Percentiles rank a stretch among this genome's conserved stretches.
Evolutionary conservation across 2,113 vertebrate genomes (phyloP).

Genomic region (Pseudopipra pipra): DNA sequence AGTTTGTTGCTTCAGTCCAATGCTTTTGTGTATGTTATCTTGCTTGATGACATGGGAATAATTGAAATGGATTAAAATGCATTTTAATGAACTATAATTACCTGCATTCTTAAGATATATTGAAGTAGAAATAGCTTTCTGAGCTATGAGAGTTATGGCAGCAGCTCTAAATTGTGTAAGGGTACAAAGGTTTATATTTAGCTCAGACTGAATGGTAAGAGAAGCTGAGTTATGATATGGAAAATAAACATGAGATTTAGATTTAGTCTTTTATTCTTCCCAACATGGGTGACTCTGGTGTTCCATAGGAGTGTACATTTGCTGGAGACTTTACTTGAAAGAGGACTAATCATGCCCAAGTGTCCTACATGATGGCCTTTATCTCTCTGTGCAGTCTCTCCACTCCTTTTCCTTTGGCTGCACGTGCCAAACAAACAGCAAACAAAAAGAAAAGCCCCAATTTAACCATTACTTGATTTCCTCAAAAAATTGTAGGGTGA

Average conservation of each 20-base stretch:
- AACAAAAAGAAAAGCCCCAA: not conserved
- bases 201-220: not conserved
- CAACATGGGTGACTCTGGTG: not conserved
- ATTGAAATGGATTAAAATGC: slow-evolving; percentile 28
- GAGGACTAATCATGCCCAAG: not conserved
- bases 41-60: slow-evolving; percentile 37
- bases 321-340: not conserved
- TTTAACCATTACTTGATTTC: not conserved
- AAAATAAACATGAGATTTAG: not conserved
- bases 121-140: slow-evolving; percentile 29
- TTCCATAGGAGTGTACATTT: not conserved
- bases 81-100: slow-evolving; percentile 55
- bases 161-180: not conserved
- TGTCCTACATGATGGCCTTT: not conserved
- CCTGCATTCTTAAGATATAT: slow-evolving; percentile 18
- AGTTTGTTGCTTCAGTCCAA: slow-evolving; percentile 17
- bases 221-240: not conserved
- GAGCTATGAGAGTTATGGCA: not conserved
- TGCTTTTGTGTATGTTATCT: not conserved
- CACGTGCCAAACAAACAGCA: not conserved
- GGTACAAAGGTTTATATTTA: not conserved
- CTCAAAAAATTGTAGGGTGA: not conserved
- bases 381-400: not conserved
- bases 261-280: not conserved
- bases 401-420: not conserved